These are phyloP conservation scores for Torymus aiolomorphi DNA, from an alignment of 2,888 invertebrate species.

Conservation along the genomic window DNA sequence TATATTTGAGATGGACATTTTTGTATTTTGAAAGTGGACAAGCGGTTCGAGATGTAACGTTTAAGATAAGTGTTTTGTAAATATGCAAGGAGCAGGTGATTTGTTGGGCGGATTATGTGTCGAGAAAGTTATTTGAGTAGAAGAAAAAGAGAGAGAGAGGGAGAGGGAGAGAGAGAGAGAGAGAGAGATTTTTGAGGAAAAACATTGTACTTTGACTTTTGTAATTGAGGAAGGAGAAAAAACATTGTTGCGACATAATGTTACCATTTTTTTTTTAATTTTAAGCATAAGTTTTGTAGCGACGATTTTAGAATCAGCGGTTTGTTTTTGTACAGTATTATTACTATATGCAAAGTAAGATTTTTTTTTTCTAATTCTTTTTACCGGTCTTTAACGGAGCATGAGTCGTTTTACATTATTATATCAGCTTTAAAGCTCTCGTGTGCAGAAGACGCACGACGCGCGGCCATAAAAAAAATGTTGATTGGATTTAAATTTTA, in stretches of 20 bases:
- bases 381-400: not conserved
- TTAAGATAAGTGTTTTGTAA: slow-evolving; percentile 45
- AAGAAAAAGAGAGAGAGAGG: not conserved
- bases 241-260: too few relatives aligned
- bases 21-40: slow-evolving; percentile 18
- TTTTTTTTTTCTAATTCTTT: not conserved
- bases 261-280: too few relatives aligned
- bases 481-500: slow-evolving; percentile 39
- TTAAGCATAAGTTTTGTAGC: too few relatives aligned
- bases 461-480: slow-evolving; percentile 24
- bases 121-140: slow-evolving; percentile 49
- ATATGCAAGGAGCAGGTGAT: slow-evolving; percentile 19
- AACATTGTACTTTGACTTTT: slow-evolving; percentile 2
- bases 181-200: slow-evolving; percentile 8
- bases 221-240: not conserved
- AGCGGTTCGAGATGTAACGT: slow-evolving; percentile 2
- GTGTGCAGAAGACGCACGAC: not conserved
- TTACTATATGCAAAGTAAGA: not conserved
- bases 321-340: too few relatives aligned
- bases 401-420: not conserved
- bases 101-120: not conserved
- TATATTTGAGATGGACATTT: slow-evolving; percentile 28
- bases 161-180: too few relatives aligned
- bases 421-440: not conserved
- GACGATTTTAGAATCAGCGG: too few relatives aligned